Evolutionary conservation across 1,140 invertebrate genomes (phyloP).

Genomic region (Macrostomum lignano): DNA sequence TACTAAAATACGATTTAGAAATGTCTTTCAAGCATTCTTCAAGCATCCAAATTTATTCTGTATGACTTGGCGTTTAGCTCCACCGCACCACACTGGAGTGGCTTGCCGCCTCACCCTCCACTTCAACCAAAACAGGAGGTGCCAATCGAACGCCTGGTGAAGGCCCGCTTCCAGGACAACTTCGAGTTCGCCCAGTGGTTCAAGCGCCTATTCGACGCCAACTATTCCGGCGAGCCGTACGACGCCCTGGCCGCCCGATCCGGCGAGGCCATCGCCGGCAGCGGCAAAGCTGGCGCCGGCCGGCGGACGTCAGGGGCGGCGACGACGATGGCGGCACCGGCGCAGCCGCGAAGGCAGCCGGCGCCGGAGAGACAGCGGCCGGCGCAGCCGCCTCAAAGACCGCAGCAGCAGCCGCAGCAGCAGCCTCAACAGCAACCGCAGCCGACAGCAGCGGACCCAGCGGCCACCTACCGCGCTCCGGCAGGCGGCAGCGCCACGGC

Average conservation of each 20-base stretch:
- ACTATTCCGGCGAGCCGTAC: conserved; percentile 81
- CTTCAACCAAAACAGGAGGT: conserved; percentile 44
- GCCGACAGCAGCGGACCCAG: no score
- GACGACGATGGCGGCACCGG: conserved; percentile 16
- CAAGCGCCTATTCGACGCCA: conserved; percentile 98
- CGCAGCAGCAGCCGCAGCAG: no score
- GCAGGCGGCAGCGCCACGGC: no score
- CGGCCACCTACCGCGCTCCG: no score
- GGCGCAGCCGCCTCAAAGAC: no score
- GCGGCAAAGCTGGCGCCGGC: conserved; percentile 1
- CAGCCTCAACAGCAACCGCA: no score
- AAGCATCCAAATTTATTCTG: neutral
- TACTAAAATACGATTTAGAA: no score
- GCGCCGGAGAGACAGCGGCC: no score
- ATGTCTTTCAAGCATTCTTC: neutral
- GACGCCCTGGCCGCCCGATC: conserved; percentile 56
- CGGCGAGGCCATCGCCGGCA: conserved; percentile 28
- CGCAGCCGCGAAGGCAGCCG: conserved; percentile 17
- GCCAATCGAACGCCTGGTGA: conserved; percentile 80
- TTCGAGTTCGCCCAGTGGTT: conserved; percentile 99
- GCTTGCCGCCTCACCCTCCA: neutral
- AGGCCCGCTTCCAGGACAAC: conserved; percentile 79
- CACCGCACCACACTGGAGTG: neutral
- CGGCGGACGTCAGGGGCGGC: conserved; percentile 22
- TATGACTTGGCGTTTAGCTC: neutral